Evolutionary conservation across 2,888 invertebrate genomes (phyloP).

Genomic region (Heliconius ismenius): DNA sequence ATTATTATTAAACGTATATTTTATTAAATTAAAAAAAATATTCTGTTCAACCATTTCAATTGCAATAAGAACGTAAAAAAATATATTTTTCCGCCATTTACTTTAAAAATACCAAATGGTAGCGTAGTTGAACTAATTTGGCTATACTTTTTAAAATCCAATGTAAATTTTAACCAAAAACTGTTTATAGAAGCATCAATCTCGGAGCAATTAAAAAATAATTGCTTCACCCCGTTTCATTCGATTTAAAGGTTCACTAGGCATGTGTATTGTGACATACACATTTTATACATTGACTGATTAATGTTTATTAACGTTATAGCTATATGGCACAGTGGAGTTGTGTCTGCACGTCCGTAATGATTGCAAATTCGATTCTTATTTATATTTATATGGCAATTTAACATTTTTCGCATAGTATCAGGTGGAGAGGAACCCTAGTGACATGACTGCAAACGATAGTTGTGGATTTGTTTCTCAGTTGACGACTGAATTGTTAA

Average conservation of each 20-base stretch:
- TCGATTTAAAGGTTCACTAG: slow-evolving; percentile 41
- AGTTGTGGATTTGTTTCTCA: too few relatives aligned
- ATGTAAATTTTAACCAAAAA: slow-evolving; percentile 28
- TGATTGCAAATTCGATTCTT: not conserved
- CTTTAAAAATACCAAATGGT: not conserved
- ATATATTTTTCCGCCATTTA: not conserved
- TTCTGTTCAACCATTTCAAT: not conserved
- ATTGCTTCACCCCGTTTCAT: slow-evolving; percentile 40
- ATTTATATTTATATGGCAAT: not conserved
- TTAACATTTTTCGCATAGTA: too few relatives aligned
- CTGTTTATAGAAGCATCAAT: slow-evolving; percentile 39
- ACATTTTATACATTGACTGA: slow-evolving; percentile 19
- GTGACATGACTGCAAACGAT: too few relatives aligned
- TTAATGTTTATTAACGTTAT: slow-evolving; percentile 18
- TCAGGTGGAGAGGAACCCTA: too few relatives aligned
- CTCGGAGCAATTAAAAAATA: slow-evolving; percentile 42
- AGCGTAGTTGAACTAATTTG: slow-evolving; percentile 13
- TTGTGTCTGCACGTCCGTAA: not conserved
- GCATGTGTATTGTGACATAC: slow-evolving; percentile 32
- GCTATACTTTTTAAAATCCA: slow-evolving; percentile 11
- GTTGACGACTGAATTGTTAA: too few relatives aligned
- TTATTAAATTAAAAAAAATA: not conserved
- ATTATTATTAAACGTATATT: too few relatives aligned
- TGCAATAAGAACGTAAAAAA: not conserved
- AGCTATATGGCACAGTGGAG: not conserved